phyloP scores from a whole-genome alignment of 2,888 invertebrate species.

The Eupithecia vulgata region DNA sequence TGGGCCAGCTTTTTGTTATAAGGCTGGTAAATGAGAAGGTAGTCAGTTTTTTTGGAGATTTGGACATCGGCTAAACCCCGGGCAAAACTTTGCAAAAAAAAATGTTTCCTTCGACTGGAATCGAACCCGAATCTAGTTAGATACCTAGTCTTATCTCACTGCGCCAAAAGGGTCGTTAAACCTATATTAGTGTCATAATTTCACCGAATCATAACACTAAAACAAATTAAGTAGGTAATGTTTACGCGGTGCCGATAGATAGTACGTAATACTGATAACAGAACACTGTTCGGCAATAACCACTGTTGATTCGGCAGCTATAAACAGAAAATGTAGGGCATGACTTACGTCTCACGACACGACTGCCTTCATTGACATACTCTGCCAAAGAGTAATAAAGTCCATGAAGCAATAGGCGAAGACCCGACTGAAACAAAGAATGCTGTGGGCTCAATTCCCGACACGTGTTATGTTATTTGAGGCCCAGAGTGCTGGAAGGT shows the following conservation, averaged over 20 bases:
- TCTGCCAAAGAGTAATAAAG: background rate
- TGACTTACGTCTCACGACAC: background rate
- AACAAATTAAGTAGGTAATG: conserved; percentile 1
- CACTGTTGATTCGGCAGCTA: conserved; percentile 17
- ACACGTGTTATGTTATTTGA: background rate
- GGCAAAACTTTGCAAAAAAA: background rate
- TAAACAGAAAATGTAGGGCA: background rate
- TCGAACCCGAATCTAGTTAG: background rate
- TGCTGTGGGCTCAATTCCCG: background rate
- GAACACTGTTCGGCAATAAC: conserved; percentile 15
- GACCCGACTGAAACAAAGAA: background rate
- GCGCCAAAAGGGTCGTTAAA: background rate
- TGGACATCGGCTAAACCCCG: background rate
- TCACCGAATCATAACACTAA: background rate
- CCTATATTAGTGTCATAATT: conserved; percentile 1
- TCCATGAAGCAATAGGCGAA: background rate
- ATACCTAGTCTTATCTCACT: background rate
- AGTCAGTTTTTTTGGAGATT: background rate
- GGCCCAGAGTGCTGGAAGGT: too few relatives aligned
- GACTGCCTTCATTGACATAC: background rate
- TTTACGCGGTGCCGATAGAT: background rate
- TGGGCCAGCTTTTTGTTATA: background rate
- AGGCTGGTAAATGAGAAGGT: background rate
- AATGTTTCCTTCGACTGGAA: background rate
- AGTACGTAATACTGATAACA: conserved; percentile 4